Evolutionary conservation across 2,888 invertebrate genomes (phyloP), one percentile per base, ranked within the genome.

Genomic region (Pemphredon lugubris): DNA sequence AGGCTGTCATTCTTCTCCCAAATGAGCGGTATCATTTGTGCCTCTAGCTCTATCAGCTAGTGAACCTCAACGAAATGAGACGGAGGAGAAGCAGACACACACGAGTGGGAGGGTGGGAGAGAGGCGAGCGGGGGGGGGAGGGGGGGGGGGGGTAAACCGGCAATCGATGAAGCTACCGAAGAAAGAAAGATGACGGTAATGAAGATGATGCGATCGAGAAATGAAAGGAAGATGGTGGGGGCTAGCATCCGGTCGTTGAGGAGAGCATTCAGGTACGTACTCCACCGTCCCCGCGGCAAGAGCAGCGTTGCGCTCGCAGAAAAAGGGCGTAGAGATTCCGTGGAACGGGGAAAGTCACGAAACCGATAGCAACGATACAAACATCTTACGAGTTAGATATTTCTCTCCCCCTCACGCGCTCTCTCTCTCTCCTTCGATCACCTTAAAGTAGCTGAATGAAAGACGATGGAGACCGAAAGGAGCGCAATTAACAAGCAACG

Each of bases 221-320:
- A 74, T 75, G 75, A 81, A 79, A 76, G 78, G 73, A 73, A 64
- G 71, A 69, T 42, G 72, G 64, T 64, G 53, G 65, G 45, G 60
- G 53, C n/a, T n/a, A 48, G 23, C 79, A 86, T 87, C 87, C 87
- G 87, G 85, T 82, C 73, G 82, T 63, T 63, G 81, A 75, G 80
- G 73, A 54, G 72, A 73, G 79, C 83, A 77, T 81, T 83, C 78
- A 74, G 66, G 72, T 68, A 77, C 75, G 75, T 75, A 75, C 47
- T 57, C 54, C 30, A n/a, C 37, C 55, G 44, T 65, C 45, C 51
- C 57, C 30, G 47, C 32, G 66, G 44, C 50, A 53, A 67, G 65
- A 42, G 45, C 66, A 42, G 18, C 44, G 44, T 26, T 44, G 42
- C 34, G 42, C 50, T 53, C 59, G 63, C 48, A 44, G 69, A 61